Conservation (phyloP, 2,113 vertebrate genomes). For the Drymodes brunneopygia region DNA sequence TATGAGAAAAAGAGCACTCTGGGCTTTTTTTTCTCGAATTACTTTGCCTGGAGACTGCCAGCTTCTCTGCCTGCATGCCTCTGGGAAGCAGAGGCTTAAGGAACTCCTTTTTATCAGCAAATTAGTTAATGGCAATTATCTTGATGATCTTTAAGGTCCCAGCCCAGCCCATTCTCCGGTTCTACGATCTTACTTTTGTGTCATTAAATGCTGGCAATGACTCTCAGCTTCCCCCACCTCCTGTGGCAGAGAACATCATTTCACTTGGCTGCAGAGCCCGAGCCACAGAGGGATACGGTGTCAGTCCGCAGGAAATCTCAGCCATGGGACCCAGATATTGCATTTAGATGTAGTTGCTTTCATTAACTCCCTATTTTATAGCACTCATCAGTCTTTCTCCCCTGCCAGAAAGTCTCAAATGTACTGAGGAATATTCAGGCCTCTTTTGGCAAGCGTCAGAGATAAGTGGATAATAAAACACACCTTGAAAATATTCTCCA, state of each 20-base stretch:
- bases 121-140: not conserved
- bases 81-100: not conserved
- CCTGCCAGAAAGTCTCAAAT: constrained; percentile 25
- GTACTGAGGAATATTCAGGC: constrained; percentile 34
- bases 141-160: not conserved
- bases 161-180: not conserved
- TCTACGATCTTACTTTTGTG: not conserved
- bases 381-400: constrained; percentile 12
- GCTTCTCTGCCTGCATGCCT: not conserved
- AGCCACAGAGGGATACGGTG: not conserved
- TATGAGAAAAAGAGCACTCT: no score
- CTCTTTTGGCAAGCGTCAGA: constrained; percentile 48
- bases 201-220: not conserved
- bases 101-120: not conserved
- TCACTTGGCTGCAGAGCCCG: not conserved
- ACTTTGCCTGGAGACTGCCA: not conserved
- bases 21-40: not conserved
- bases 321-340: not conserved
- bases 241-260: not conserved
- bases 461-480: constrained; percentile 47
- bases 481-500: constrained; percentile 16
- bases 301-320: not conserved
- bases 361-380: constrained; percentile 3
- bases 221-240: not conserved
- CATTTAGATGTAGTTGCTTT: constrained; percentile 4